Percentiles rank a stretch among this genome's conserved stretches.
Evolutionary conservation across 2,888 invertebrate species (phyloP).

Genomic region (Plutella xylostella): DNA sequence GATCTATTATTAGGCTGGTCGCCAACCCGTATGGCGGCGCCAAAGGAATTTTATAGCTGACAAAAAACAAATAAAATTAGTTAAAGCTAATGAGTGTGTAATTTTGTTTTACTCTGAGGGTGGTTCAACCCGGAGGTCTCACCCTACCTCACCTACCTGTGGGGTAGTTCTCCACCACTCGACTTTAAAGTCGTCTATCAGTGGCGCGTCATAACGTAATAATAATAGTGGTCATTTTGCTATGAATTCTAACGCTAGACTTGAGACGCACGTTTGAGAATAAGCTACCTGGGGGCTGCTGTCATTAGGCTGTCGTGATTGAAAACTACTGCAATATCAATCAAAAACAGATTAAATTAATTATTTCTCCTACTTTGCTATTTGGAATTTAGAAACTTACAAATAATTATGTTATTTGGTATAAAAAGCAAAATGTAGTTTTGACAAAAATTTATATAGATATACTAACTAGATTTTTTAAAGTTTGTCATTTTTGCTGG

Average conservation of each 20-base stretch:
- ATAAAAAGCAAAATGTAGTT: no score
- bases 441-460: no score
- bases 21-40: slow-evolving; percentile 17
- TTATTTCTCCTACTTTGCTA: background rate
- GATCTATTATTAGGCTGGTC: slow-evolving; percentile 15
- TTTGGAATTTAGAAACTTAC: background rate
- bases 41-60: background rate
- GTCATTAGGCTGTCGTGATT: slow-evolving; percentile 28
- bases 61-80: slow-evolving; percentile 48
- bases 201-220: no score
- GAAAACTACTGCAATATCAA: slow-evolving; percentile 34
- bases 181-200: no score
- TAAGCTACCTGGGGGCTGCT: slow-evolving; percentile 44
- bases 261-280: slow-evolving; percentile 24
- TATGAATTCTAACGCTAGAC: no score
- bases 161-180: no score
- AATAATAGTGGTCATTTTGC: no score
- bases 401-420: no score
- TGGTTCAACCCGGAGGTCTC: slow-evolving; percentile 53
- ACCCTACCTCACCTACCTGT: no score
- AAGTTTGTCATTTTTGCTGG: no score
- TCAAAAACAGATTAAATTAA: slow-evolving; percentile 26
- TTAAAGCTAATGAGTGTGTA: slow-evolving; percentile 61
- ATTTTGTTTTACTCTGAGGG: slow-evolving; percentile 56
- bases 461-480: no score